Evolutionary conservation across 2,888 invertebrate species (phyloP).

Genomic region (Myopa tessellatipennis): DNA sequence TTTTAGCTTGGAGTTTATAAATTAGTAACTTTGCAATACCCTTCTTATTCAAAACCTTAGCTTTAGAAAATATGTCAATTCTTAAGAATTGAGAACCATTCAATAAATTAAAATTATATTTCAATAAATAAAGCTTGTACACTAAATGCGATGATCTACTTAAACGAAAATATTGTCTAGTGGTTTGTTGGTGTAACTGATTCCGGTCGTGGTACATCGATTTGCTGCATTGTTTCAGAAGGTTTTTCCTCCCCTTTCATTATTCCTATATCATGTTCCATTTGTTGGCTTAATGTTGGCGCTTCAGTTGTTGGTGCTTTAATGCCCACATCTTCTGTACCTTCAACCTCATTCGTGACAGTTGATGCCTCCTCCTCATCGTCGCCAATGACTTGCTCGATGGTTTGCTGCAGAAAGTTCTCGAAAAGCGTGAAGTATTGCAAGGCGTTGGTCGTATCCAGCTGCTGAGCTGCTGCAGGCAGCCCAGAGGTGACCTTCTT

Average conservation of each 20-base stretch:
- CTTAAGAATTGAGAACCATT: too few species aligned
- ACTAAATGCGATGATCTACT: too few species aligned
- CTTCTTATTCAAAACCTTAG: too few species aligned
- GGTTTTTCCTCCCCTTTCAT: not conserved
- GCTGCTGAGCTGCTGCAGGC: constrained; percentile 59
- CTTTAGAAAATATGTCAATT: too few species aligned
- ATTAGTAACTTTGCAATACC: too few species aligned
- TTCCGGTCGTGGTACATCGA: not conserved
- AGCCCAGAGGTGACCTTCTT: constrained; percentile 63
- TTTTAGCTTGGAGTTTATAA: too few species aligned
- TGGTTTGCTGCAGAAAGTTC: constrained; percentile 64
- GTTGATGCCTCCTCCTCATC: constrained; percentile 54
- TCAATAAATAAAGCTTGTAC: too few species aligned
- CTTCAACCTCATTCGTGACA: constrained; percentile 43
- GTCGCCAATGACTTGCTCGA: constrained; percentile 62
- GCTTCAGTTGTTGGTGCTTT: constrained; percentile 39
- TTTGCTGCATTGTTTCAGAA: not conserved
- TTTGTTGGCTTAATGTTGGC: not conserved
- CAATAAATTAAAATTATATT: too few species aligned
- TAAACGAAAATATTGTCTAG: too few species aligned
- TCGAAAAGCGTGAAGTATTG: constrained; percentile 65
- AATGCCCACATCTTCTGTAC: constrained; percentile 22
- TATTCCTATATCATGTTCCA: not conserved
- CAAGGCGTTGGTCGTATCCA: constrained; percentile 60
- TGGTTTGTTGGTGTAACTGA: not conserved